These are phyloP conservation scores for Drosophila obscura DNA, from an alignment of 1,140 invertebrate genomes.

Conservation along the genomic window DNA sequence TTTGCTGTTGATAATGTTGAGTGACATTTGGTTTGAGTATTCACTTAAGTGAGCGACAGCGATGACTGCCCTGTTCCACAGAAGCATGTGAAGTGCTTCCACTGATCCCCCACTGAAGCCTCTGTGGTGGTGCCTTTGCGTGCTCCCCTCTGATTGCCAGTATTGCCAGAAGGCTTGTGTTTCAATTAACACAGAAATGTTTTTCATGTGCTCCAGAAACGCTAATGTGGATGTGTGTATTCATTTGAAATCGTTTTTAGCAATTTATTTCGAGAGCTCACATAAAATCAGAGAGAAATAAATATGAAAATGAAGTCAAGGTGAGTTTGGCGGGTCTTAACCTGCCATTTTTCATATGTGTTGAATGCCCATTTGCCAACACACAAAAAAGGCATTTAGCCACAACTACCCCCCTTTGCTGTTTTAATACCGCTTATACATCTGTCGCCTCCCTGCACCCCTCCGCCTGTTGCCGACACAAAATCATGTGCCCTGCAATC, in stretches of 20 bases:
- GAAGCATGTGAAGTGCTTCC: no score
- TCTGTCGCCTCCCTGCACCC: constrained; percentile 6
- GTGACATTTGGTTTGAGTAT: constrained; percentile 79
- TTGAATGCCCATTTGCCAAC: no score
- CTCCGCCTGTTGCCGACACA: constrained; percentile 26
- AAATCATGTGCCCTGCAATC: constrained; percentile 71
- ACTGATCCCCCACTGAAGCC: no score
- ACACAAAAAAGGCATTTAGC: no score
- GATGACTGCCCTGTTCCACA: not conserved
- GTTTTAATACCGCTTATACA: no score
- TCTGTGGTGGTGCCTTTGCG: no score
- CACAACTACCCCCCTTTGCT: no score
- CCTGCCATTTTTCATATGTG: no score
- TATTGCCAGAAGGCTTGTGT: constrained; percentile 69
- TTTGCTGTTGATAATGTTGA: constrained; percentile 79
- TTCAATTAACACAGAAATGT: constrained; percentile 50
- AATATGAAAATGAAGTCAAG: no score
- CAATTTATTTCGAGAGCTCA: constrained; percentile 47
- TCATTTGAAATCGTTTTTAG: constrained; percentile 26
- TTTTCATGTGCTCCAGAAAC: constrained; percentile 56
- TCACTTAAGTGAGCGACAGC: constrained; percentile 75
- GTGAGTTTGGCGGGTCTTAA: no score
- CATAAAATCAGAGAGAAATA: constrained; percentile 1
- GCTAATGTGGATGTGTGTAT: constrained; percentile 9
- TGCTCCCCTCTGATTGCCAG: no score